Base-by-base conservation (phyloP, 2,797 vertebrate species). In the Lemur catta region DNA sequence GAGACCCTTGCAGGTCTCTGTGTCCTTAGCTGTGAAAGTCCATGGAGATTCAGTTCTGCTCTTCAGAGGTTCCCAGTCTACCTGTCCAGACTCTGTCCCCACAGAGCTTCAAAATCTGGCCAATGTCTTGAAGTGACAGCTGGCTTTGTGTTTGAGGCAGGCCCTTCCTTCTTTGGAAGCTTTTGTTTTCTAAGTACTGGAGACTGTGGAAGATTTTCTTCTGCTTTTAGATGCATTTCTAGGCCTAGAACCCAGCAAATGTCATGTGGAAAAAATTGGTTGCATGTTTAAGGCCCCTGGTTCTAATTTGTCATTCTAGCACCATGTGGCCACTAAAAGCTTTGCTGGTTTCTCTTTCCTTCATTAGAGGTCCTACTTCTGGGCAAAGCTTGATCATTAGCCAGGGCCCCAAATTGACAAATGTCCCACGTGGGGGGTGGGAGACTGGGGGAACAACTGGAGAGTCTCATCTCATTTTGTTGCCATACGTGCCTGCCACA, bases 321-420 rank as follows among this genome's bases (percentile, higher is more conserved):
- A 78, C 33, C 10, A 38, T 6, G 43, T 92, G 69, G 35, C 35
- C 46, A 85, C 75, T 74, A 84, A 92, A 65, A 72, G 85, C 78
- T 95, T 90, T 55, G 28, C 74, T 81, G 38, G 0, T 81, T 95
- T 82, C 84, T 87, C 57, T 91, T 89, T 89, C 41, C 13, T 90
- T 76, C 57, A 46, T 57, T 69, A 85, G 43, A 88, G n/a, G 48
- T 41, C 91, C 59, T 91, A 67, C 22, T 89, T 89, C 71, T 81
- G n/a, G 72, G 67, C 41, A 92, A 91, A 89, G n/a, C 41, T 24
- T 63, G 78, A 65, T 75, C 71, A 69, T 79, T 79, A 65, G 38
- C 65, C 41, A 57, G 65, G 84, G 22, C 20, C 80, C 67, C n/a
- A 26, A 88, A 50, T 0, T 95, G 72, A 52, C 74, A 35, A 59